These are phyloP conservation scores for Temnopleurus reevesii DNA, from an alignment of 53 echinoderm and acorn worm species.

Conservation along the genomic window DNA sequence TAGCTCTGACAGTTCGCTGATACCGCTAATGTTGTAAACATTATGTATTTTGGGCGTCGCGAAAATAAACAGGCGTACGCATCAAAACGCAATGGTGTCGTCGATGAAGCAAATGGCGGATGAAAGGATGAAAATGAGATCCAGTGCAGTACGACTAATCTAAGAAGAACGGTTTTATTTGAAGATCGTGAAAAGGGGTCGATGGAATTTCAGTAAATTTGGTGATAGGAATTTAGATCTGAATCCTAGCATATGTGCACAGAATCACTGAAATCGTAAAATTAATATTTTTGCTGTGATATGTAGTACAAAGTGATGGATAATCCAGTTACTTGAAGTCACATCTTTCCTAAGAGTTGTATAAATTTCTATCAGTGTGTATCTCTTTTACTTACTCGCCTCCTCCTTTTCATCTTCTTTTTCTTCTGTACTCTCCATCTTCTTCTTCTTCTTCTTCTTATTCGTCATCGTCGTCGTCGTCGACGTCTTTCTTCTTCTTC, in stretches of 20 bases:
- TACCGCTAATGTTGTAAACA: constrained; percentile 9
- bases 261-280: too few relatives aligned
- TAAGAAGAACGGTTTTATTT: neutral
- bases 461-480: too few relatives aligned
- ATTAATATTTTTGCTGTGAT: too few relatives aligned
- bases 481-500: neutral
- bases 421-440: neutral
- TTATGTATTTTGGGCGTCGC: constrained; percentile 30
- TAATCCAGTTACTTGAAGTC: too few relatives aligned
- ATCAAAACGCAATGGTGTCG: neutral
- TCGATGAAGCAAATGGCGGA: neutral
- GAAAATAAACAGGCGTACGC: neutral
- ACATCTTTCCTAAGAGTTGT: too few relatives aligned
- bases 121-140: neutral
- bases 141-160: neutral
- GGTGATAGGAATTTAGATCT: too few relatives aligned
- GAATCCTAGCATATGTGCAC: too few relatives aligned
- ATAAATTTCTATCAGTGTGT: neutral
- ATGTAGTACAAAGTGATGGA: too few relatives aligned
- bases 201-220: neutral
- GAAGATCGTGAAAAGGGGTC: neutral
- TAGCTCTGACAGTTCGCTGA: neutral
- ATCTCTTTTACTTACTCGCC: neutral
- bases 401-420: neutral
- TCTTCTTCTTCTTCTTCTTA: constrained; percentile 11